Base-by-base conservation (phyloP, 2,888 invertebrate species). In the Perithous albicinctus region DNA sequence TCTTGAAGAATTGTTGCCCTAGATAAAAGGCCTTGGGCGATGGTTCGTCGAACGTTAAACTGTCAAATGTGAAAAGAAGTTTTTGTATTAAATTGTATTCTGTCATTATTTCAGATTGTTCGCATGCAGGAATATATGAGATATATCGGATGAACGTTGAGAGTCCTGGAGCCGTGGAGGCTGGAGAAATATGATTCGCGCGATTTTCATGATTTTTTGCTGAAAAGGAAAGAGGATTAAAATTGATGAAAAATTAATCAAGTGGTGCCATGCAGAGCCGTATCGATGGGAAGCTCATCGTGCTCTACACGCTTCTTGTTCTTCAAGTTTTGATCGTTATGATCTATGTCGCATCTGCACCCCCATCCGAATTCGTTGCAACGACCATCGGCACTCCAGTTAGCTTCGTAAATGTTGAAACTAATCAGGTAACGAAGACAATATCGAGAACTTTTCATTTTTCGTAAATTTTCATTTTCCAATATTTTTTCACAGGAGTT, bases 271-370 rank as follows among this genome's bases (percentile, higher is more conserved):
- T 92, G 92, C 91, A 92, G 91, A 86, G 88, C 87, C 91, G 91
- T 77, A 84, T 92, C 80, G 92, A 92, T 89, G 92, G 91, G 84
- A 92, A 92, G 87, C 89, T 92, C 78, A 88, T 88, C 82, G 87
- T 92, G 84, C 90, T 92, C 67, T 92, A 92, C 86, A 92, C 91
- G 70, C 83, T 92, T 74, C 88, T 92, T 66, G 89, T 91, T 77
- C 87, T 92, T 69, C 92, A 92, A 90, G 89, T 92, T 83, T 86
- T 92, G 38, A 90, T 92, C 72, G 92, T 92, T 78, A 90, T 92
- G 88, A 88, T 92, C 61, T 92, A 92, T 83, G 92, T 92, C 64
- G 88, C 89, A 23, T 89, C 92, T 43, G 91, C 92, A 78, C 92
- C 92, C 26, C 87, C 87, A 82, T 86, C 89, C 56, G 90, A 89